These are phyloP conservation scores for Mythimna pallens DNA, from an alignment of 2,888 invertebrate genomes.

Conservation along the genomic window DNA sequence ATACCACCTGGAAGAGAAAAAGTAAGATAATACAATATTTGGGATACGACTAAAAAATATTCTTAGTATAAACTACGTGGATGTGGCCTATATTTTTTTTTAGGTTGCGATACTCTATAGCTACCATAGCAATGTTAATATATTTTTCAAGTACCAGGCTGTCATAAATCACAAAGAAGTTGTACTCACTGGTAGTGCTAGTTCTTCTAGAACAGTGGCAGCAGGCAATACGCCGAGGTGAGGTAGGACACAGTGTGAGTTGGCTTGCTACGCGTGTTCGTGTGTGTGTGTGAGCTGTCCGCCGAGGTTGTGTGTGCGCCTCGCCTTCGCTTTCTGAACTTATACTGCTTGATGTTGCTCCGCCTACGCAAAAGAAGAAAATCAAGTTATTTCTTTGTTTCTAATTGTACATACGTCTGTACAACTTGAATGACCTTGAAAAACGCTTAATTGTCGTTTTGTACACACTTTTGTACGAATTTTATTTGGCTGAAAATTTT, in stretches of 20 bases:
- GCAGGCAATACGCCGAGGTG: constrained; percentile 77
- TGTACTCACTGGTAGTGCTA: constrained; percentile 68
- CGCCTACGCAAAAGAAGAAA: constrained; percentile 65
- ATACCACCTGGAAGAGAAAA: constrained; percentile 68
- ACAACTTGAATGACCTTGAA: no score
- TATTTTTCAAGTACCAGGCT: constrained; percentile 19
- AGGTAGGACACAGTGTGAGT: constrained; percentile 85
- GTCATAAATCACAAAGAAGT: not conserved
- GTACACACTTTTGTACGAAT: no score
- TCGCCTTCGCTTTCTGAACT: constrained; percentile 85
- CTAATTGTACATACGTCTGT: no score
- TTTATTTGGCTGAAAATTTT: no score
- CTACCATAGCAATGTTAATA: not conserved
- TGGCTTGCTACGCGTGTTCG: constrained; percentile 77
- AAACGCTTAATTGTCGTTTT: no score
- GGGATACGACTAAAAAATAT: not conserved
- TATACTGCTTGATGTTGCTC: constrained; percentile 81
- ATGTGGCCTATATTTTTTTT: no score
- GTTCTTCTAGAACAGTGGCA: constrained; percentile 72
- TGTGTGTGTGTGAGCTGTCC: constrained; percentile 49
- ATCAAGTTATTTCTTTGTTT: not conserved
- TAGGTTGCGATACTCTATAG: no score
- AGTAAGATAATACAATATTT: not conserved
- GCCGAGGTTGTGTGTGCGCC: constrained; percentile 65
- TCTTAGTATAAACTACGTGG: no score